These are phyloP conservation scores for Epinephelus cyanopodus DNA, from an alignment of 2,113 vertebrate species.

Conservation along the genomic window DNA sequence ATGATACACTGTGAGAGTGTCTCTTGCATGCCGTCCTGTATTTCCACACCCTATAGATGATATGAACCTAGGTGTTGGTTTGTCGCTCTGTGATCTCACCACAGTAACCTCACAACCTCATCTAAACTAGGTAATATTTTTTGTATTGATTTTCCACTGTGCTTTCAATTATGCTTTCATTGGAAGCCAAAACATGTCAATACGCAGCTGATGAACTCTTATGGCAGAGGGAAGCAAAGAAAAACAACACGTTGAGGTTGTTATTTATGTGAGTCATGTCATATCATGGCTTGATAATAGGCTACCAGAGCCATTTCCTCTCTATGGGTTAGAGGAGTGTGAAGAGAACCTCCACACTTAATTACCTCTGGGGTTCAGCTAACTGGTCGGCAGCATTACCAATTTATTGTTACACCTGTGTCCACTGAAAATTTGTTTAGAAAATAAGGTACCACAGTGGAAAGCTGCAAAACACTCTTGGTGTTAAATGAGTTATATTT, in stretches of 20 bases:
- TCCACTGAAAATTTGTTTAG: constrained; percentile 15
- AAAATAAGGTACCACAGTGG: neutral
- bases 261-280: constrained; percentile 79
- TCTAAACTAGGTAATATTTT: constrained; percentile 96
- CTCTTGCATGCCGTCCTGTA: neutral
- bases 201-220: constrained; percentile 91
- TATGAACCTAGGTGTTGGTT: constrained; percentile 61
- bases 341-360: constrained; percentile 8
- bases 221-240: constrained; percentile 87
- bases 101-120: constrained; percentile 92
- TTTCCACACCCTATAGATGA: constrained; percentile 31
- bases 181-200: constrained; percentile 88
- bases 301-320: constrained; percentile 30
- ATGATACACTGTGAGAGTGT: constrained; percentile 7
- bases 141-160: constrained; percentile 94
- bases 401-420: constrained; percentile 32
- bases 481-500: neutral
- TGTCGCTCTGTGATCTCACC: constrained; percentile 90
- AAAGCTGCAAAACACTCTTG: neutral
- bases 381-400: constrained; percentile 26
- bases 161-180: constrained; percentile 89
- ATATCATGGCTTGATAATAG: constrained; percentile 58
- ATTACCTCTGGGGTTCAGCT: constrained; percentile 38
- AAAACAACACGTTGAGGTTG: constrained; percentile 92
- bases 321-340: constrained; percentile 20